These are phyloP conservation scores for Nomia melanderi DNA, from an alignment of 1,140 invertebrate genomes.

Conservation along the genomic window DNA sequence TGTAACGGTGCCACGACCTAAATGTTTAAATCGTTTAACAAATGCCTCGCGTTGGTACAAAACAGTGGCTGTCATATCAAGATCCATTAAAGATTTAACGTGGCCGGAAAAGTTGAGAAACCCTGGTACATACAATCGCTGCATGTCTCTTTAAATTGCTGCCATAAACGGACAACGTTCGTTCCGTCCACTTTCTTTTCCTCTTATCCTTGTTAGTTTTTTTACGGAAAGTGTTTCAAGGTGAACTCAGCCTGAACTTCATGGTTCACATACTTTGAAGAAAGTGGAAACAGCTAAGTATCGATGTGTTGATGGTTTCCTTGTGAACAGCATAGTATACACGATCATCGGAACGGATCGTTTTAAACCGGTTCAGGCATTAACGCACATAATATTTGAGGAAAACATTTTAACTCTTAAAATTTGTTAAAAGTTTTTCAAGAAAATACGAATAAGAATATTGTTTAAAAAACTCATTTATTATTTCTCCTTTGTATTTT, in stretches of 20 bases:
- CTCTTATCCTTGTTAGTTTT: neutral
- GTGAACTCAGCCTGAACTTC: neutral
- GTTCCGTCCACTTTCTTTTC: neutral
- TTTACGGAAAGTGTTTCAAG: slow-evolving; percentile 16
- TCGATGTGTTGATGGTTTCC: neutral
- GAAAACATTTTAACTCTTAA: no score
- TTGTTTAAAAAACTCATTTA: no score
- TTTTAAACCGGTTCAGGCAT: neutral
- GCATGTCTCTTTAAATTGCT: neutral
- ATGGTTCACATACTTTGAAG: neutral
- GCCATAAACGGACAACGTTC: neutral
- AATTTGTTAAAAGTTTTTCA: no score
- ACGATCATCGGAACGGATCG: neutral
- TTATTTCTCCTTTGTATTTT: slow-evolving; percentile 69
- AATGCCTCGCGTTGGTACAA: no score
- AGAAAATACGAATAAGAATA: no score
- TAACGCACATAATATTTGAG: no score
- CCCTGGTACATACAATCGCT: no score
- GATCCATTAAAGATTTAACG: no score
- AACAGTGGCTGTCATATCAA: no score
- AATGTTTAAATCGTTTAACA: no score
- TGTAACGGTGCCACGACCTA: no score
- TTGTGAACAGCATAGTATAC: neutral
- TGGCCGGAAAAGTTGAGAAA: neutral
- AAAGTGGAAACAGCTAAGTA: slow-evolving; percentile 12